Evolutionary conservation across 2,113 vertebrate species (phyloP).

Genomic region (Brachionichthys hirsutus): DNA sequence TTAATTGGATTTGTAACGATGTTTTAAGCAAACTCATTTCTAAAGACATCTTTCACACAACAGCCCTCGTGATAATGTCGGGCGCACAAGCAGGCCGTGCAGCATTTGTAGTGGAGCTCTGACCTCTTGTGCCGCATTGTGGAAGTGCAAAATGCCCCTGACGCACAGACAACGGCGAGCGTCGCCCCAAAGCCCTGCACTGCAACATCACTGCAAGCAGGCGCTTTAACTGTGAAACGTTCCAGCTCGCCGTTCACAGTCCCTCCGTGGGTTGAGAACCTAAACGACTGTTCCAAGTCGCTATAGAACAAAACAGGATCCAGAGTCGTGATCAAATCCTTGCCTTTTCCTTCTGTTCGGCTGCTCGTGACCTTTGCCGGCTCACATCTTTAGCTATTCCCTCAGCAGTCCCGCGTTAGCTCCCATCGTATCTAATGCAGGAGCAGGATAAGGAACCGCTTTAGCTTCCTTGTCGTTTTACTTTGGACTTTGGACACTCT

Average conservation of each 20-base stretch:
- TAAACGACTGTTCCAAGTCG: no score
- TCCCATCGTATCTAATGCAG: slow-evolving; percentile 8
- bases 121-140: slow-evolving; percentile 73
- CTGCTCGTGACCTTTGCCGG: no score
- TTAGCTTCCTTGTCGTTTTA: no score
- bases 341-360: no score
- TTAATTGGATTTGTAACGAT: slow-evolving; percentile 76
- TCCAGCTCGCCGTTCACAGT: slow-evolving; percentile 31
- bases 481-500: no score
- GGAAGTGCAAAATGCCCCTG: slow-evolving; percentile 57
- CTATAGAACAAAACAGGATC: no score
- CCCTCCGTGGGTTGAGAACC: no score
- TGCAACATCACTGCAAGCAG: slow-evolving; percentile 35
- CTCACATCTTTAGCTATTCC: no score
- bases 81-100: slow-evolving; percentile 11
- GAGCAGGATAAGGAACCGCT: slow-evolving; percentile 18
- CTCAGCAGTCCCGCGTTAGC: slow-evolving; percentile 2
- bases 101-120: slow-evolving; percentile 72
- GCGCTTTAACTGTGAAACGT: slow-evolving; percentile 38
- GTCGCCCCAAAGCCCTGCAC: slow-evolving; percentile 20
- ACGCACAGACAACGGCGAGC: background rate
- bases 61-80: slow-evolving; percentile 57
- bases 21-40: slow-evolving; percentile 72
- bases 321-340: no score
- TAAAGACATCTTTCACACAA: slow-evolving; percentile 61